These are phyloP conservation scores for Papilio gigon DNA, from an alignment of 2,888 invertebrate genomes.

Conservation along the genomic window DNA sequence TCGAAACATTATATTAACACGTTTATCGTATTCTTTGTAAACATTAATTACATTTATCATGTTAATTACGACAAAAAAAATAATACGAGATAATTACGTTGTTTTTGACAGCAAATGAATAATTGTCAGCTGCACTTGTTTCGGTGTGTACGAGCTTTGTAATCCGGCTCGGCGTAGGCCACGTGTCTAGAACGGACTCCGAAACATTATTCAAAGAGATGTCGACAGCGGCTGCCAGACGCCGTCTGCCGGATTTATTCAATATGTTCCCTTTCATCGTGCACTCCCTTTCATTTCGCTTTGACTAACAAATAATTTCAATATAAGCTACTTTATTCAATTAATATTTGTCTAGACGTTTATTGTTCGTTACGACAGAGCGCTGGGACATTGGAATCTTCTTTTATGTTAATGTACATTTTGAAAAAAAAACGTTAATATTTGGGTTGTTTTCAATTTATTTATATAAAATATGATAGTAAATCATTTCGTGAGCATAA, in stretches of 20 bases:
- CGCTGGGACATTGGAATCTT: not conserved
- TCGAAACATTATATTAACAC: not conserved
- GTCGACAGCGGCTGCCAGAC: slow-evolving; percentile 46
- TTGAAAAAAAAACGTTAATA: too few relatives aligned
- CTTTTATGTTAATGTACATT: too few relatives aligned
- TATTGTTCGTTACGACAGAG: not conserved
- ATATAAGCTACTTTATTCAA: slow-evolving; percentile 16
- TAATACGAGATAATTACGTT: slow-evolving; percentile 12
- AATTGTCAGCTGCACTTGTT: slow-evolving; percentile 43
- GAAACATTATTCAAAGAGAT: slow-evolving; percentile 48
- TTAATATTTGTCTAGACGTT: slow-evolving; percentile 17
- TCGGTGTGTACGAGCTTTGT: slow-evolving; percentile 46
- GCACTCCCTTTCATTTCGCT: slow-evolving; percentile 14
- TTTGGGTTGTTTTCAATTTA: too few relatives aligned
- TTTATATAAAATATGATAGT: too few relatives aligned
- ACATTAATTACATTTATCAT: slow-evolving; percentile 20
- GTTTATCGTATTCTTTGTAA: not conserved
- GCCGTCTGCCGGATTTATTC: slow-evolving; percentile 37
- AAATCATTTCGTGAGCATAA: not conserved
- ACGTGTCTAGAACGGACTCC: slow-evolving; percentile 47
- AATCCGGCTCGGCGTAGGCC: slow-evolving; percentile 45
- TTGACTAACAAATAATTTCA: slow-evolving; percentile 2
- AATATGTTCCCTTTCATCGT: slow-evolving; percentile 32
- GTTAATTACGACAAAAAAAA: slow-evolving; percentile 12
- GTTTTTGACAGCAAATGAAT: slow-evolving; percentile 29